Evolutionary conservation across 2,113 vertebrate genomes (phyloP).

Genomic region (Chunga burmeisteri): DNA sequence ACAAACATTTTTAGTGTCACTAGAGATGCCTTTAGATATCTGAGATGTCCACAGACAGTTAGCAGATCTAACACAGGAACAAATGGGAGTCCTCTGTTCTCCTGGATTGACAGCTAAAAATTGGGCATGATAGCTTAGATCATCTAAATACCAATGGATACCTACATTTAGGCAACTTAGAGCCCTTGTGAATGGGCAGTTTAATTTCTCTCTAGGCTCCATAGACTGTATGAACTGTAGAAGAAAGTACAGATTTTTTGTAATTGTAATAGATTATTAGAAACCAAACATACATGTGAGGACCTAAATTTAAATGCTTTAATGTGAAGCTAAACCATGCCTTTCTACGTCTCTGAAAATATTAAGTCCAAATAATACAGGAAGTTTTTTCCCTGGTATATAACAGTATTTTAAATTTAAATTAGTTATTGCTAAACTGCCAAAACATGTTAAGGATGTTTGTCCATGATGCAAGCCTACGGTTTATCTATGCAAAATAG

Average conservation of each 20-base stretch:
- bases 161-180: neutral
- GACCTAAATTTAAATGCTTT: neutral
- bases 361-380: neutral
- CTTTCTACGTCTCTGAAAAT: neutral
- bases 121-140: neutral
- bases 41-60: neutral
- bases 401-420: neutral
- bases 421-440: neutral
- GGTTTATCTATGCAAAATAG: neutral
- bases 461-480: neutral
- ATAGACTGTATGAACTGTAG: neutral
- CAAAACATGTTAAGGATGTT: neutral
- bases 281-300: neutral
- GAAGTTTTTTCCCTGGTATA: no score
- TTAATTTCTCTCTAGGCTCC: neutral
- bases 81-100: neutral
- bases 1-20: neutral
- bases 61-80: neutral
- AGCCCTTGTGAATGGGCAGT: neutral
- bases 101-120: neutral
- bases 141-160: neutral
- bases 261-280: neutral
- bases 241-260: neutral
- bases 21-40: neutral
- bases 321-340: neutral